These are phyloP conservation scores for Masnerella sp. DNA, from an alignment of 2,888 invertebrate genomes.

Conservation along the genomic window DNA sequence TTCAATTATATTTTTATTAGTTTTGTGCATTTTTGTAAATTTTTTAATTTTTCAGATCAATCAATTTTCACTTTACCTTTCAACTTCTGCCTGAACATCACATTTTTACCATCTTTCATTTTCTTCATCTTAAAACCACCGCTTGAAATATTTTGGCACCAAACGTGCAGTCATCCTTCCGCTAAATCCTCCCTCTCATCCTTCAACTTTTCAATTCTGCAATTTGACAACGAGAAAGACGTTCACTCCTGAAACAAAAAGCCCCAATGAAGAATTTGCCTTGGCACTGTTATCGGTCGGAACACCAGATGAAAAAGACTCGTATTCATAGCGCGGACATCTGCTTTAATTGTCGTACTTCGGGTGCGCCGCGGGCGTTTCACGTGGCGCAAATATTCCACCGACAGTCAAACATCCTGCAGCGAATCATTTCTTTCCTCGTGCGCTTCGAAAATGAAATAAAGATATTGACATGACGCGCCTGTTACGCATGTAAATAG, in stretches of 20 bases:
- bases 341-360: constrained; percentile 58
- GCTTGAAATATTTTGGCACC: too few relatives aligned
- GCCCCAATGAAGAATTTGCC: constrained; percentile 22
- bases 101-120: too few relatives aligned
- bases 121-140: too few relatives aligned
- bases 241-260: constrained; percentile 18
- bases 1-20: too few relatives aligned
- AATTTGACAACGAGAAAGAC: not conserved
- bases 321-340: constrained; percentile 52
- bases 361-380: constrained; percentile 69
- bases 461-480: constrained; percentile 55
- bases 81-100: too few relatives aligned
- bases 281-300: constrained; percentile 33
- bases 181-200: too few relatives aligned
- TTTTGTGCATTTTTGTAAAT: too few relatives aligned
- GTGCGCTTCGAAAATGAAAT: constrained; percentile 46
- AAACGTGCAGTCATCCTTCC: too few relatives aligned
- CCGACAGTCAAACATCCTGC: constrained; percentile 66
- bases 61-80: too few relatives aligned
- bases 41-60: too few relatives aligned
- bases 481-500: constrained; percentile 46
- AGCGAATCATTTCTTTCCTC: constrained; percentile 62
- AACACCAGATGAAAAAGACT: constrained; percentile 44
- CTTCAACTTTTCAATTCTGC: too few relatives aligned
- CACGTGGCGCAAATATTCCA: constrained; percentile 71